Conservation (phyloP, 1,140 invertebrate genomes). For the Atta colombica region DNA sequence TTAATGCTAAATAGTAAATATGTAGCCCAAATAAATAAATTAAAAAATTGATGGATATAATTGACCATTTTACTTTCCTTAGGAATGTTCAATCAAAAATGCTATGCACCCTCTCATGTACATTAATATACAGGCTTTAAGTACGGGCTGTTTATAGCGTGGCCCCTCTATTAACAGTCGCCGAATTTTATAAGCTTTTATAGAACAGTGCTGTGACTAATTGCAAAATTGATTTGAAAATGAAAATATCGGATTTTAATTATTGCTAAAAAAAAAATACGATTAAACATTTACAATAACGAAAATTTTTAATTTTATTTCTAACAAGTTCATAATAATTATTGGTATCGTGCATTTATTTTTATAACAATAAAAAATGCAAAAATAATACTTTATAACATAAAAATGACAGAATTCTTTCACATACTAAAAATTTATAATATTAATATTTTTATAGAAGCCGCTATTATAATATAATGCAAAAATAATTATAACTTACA, state of each 20-base stretch:
- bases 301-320: neutral
- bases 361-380: neutral
- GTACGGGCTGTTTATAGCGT: neutral
- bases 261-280: constrained; percentile 42
- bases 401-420: neutral
- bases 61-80: neutral
- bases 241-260: constrained; percentile 23
- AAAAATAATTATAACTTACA: neutral
- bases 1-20: neutral
- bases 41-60: neutral
- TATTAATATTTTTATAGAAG: neutral
- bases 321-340: neutral
- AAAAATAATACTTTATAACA: neutral
- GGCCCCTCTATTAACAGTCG: neutral
- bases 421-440: neutral
- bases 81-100: neutral
- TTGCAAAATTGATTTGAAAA: constrained; percentile 39
- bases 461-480: neutral
- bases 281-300: neutral
- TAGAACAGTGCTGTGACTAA: constrained; percentile 14
- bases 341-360: neutral
- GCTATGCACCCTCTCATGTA: neutral
- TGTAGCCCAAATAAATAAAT: constrained; percentile 1
- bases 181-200: constrained; percentile 44
- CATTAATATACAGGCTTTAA: constrained; percentile 32